Conservation (phyloP, 2,113 vertebrate species). For the Osmerus eperlanus region DNA sequence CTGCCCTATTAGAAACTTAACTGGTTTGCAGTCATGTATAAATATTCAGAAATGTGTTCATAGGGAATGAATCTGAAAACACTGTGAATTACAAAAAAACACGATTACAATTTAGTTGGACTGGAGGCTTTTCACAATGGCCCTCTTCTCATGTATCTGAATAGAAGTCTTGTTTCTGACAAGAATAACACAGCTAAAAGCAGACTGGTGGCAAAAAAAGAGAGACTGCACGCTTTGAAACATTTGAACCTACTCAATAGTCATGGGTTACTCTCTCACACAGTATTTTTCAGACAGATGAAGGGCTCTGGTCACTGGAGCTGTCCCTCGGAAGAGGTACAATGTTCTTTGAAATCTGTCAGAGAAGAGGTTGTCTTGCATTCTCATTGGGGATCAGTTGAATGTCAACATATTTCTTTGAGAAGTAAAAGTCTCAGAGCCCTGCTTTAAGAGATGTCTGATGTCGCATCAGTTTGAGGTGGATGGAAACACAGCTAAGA, state of each 20-base stretch:
- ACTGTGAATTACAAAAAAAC: too few relatives aligned
- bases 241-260: conserved; percentile 24
- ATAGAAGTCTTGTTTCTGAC: conserved; percentile 26
- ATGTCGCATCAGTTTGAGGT: not conserved
- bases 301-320: conserved; percentile 29
- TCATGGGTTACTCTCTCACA: conserved; percentile 22
- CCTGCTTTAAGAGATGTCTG: conserved; percentile 18
- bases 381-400: conserved; percentile 26
- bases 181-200: conserved; percentile 43
- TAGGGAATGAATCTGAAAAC: too few relatives aligned
- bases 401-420: conserved; percentile 30
- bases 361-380: conserved; percentile 21
- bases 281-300: conserved; percentile 33
- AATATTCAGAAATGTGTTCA: too few relatives aligned
- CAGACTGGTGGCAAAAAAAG: conserved; percentile 46
- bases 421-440: conserved; percentile 21
- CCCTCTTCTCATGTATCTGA: conserved; percentile 24
- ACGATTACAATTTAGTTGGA: not conserved
- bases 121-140: conserved; percentile 38
- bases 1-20: too few relatives aligned
- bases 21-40: too few relatives aligned
- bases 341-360: conserved; percentile 23
- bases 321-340: conserved; percentile 21
- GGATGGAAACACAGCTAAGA: conserved; percentile 23
- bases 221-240: conserved; percentile 34